Base-by-base conservation (phyloP, 2,888 invertebrate species). In the Axea sp. region DNA sequence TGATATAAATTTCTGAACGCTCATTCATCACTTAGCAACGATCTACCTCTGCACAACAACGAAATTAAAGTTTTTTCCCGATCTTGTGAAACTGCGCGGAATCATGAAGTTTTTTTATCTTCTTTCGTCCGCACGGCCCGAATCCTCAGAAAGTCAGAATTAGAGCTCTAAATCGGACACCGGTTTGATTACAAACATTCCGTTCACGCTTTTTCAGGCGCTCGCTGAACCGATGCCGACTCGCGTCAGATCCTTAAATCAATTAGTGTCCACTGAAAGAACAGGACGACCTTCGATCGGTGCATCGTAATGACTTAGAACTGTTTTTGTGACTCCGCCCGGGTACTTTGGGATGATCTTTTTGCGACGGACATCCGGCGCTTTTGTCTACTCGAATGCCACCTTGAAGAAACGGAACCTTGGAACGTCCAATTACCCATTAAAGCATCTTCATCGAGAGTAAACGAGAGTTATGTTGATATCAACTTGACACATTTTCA, bases 261-360 rank as follows among this genome's bases (percentile, higher is more conserved):
- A 84, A 84, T 84, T 85, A 83, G 77, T 80, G 78, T 80, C 75
- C 73, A 65, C 74, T 80, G 75, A 82, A 85, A 82, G 81, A 84
- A 82, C 73, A 79, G 62, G 84, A 73, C 81, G 83, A 79, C 85
- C 85, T 85, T 85, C 85, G 84, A 83, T 83, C 81, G 43, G 2
- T 53, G 53, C 60, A 47, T 8, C 73, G 24, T 55, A 47, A 64
- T 62, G 71, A 72, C 71, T 77, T 76, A 75, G 77, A 67, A 75
- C 37, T 35, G 51, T 59, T 71, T 73, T 75, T 77, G 62, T 35
- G 17, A 6, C 39, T 43, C 39, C 22, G 57, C 43, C 60, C 67
- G 33, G 41, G 57, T 49, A 19, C 43, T 22, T 67, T 57, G 24
- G 69, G 45, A 22, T 33, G 41, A 4, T 12, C 45, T 60, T 73